Evolutionary conservation across 2,797 vertebrate species (phyloP).

Genomic region (Enteromius trimaculatus): DNA sequence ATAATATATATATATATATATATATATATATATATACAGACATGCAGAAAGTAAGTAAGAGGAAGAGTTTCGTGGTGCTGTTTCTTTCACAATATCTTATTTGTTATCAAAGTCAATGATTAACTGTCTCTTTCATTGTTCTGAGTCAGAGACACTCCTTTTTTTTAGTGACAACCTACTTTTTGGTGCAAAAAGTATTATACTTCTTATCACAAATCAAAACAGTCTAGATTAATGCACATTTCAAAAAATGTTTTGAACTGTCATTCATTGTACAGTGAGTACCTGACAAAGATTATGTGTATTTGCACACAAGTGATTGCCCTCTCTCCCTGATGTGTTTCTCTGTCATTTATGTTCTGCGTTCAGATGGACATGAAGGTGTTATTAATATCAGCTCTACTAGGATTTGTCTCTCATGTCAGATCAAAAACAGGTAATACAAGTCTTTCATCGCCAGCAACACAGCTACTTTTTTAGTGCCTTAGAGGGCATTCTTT

Average conservation of each 20-base stretch:
- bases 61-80: background rate
- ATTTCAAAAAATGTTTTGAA: background rate
- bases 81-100: background rate
- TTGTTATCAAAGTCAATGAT: conserved; percentile 25
- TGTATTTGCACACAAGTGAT: background rate
- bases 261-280: background rate
- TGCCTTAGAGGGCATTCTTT: conserved; percentile 12
- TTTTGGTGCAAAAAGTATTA: background rate
- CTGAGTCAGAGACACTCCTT: conserved; percentile 3
- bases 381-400: conserved; percentile 23
- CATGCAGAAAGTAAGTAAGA: background rate
- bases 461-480: background rate
- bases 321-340: background rate
- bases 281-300: background rate
- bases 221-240: background rate
- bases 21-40: background rate
- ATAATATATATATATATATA: no score
- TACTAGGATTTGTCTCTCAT: conserved; percentile 23
- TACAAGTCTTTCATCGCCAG: background rate
- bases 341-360: conserved; percentile 1
- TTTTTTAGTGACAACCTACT: background rate
- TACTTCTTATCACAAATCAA: background rate
- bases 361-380: conserved; percentile 34
- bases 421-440: conserved; percentile 40
- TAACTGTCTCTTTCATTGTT: conserved; percentile 16